Base-by-base conservation (phyloP, 1,140 invertebrate genomes). In the Thrips palmi region DNA sequence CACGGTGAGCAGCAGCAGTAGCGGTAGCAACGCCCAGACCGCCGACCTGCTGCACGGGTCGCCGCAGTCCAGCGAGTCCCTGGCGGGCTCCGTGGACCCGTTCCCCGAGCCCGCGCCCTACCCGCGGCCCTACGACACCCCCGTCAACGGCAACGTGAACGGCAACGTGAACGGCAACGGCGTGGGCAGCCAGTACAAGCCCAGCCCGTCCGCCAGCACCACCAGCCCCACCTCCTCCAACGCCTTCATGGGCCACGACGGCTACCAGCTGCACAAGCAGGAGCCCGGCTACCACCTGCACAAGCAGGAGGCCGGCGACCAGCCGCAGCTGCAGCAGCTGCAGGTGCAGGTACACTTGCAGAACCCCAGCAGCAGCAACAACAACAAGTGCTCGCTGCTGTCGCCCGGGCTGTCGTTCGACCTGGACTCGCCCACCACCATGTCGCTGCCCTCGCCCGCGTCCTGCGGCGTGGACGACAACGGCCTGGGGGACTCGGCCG, bases 401-500 rank as follows among this genome's bases (percentile, higher is more conserved):
- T 77, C 74, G 38, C 75, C 75, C 0, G 71, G 68, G 37, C 64
- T 79, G 27, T 75, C 70, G 34, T 79, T 77, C 52, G 76, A 79
- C 47, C 52, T 80, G 41, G 78, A 81, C 50, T 80, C 76, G 6
- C 75, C 71, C 23, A 79, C 76, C 23, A 79, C 74, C 45, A 71
- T 80, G 50, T 82, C 77, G 32, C 55, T 84, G 32, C 78, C 80
- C 1, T 80, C 77, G 33, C 78, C 77, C 0, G 67, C 70, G 2
- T 74, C 72, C 51, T 72, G 71, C 54, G 76, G 71, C 0, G 50
- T 77, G 47, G 74, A 78, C 40, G 70, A 67, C 46, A 51, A 44
- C 1, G 47, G 43, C 19, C 47, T 34, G 42, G 40, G 20, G 68
- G 66, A 54, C 65, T 58, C 40, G 62, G 49, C 56, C 63, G 53